These are phyloP conservation scores for Gasteruption jaculator DNA, from an alignment of 2,888 invertebrate species.

Conservation along the genomic window DNA sequence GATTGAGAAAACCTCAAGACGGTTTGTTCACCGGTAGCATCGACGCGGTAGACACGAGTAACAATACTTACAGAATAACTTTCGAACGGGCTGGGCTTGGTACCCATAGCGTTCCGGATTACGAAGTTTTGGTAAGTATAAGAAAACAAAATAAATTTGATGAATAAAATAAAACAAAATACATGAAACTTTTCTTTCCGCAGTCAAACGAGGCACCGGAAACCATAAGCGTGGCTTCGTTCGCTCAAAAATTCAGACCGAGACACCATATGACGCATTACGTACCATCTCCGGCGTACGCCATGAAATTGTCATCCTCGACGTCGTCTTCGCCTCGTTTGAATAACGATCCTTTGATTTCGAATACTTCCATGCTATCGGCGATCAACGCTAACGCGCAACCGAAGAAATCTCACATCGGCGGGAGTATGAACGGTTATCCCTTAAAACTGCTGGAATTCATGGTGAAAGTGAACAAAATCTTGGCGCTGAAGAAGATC, in stretches of 20 bases:
- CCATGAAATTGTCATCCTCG: constrained; percentile 40
- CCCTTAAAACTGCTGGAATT: constrained; percentile 80
- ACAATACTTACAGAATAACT: constrained; percentile 90
- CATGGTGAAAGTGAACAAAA: constrained; percentile 82
- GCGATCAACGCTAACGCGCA: too few relatives aligned
- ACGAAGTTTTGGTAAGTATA: constrained; percentile 72
- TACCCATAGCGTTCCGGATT: constrained; percentile 94
- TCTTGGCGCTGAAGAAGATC: constrained; percentile 74
- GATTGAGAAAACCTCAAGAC: constrained; percentile 88
- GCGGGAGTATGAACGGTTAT: constrained; percentile 72
- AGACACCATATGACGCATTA: constrained; percentile 61
- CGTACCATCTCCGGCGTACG: constrained; percentile 46
- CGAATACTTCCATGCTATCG: constrained; percentile 46
- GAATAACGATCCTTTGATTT: constrained; percentile 70
- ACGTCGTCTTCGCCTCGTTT: constrained; percentile 45
- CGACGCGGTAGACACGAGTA: constrained; percentile 92
- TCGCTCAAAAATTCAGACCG: constrained; percentile 76
- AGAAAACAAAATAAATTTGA: too few relatives aligned
- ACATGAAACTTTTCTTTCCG: constrained; percentile 23
- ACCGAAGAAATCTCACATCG: constrained; percentile 47
- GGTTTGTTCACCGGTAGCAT: constrained; percentile 91
- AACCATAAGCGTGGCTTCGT: constrained; percentile 79
- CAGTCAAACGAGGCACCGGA: constrained; percentile 86
- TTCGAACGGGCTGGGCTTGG: constrained; percentile 91
- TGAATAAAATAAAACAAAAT: too few relatives aligned